phyloP scores from a whole-genome alignment of 2,888 invertebrate genomes.

The Gordius sp. region DNA sequence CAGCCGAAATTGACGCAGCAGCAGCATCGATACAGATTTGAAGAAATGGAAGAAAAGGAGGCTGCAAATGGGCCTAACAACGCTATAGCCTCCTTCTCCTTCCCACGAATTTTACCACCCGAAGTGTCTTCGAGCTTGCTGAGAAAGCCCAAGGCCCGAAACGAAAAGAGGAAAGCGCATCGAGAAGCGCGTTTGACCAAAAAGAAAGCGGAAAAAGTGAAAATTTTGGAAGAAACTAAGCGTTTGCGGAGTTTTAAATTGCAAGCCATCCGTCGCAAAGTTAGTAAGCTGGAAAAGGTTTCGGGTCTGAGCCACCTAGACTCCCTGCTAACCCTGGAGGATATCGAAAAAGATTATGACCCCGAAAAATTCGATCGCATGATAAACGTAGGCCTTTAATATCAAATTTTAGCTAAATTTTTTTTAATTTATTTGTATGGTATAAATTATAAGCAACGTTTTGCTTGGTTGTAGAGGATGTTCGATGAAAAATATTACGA shows the following conservation, averaged over 20 bases:
- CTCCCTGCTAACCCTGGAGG: constrained; percentile 41
- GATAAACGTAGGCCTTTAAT: constrained; percentile 22
- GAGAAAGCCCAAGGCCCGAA: too few species aligned
- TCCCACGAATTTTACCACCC: not conserved
- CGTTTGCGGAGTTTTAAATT: constrained; percentile 37
- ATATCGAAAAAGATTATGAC: constrained; percentile 40
- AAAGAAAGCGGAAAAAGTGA: constrained; percentile 1
- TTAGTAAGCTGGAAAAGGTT: constrained; percentile 54
- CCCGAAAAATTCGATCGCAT: constrained; percentile 24
- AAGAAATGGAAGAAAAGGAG: too few species aligned
- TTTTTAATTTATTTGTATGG: not conserved
- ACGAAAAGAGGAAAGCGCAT: not conserved
- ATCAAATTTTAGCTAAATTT: not conserved
- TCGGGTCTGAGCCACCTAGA: constrained; percentile 48
- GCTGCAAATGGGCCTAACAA: too few species aligned
- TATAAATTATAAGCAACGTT: not conserved
- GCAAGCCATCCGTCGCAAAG: constrained; percentile 63
- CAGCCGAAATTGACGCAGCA: too few species aligned
- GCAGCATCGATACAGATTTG: too few species aligned
- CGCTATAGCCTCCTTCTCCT: not conserved
- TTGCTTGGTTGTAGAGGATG: constrained; percentile 33
- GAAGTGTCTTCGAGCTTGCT: too few species aligned
- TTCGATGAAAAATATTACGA: constrained; percentile 65
- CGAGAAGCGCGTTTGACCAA: not conserved
- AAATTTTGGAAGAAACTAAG: not conserved